Base-by-base conservation (phyloP, 2,113 vertebrate genomes). In the Paramormyrops kingsleyae region DNA sequence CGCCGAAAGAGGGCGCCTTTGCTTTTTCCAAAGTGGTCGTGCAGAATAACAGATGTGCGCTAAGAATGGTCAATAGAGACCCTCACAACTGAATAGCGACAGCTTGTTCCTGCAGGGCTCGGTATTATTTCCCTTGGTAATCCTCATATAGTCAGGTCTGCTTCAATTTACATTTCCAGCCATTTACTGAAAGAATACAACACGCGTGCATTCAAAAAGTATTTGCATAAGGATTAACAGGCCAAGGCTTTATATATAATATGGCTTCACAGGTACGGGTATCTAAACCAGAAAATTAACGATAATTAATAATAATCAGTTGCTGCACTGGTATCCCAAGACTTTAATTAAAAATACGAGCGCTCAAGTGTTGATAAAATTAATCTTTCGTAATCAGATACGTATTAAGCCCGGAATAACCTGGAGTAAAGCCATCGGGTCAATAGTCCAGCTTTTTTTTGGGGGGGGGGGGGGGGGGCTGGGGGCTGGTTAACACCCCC, bases 1-100 rank as follows among this genome's bases (percentile, higher is more conserved):
- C 31, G 31, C 94, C 96, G 93, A 95, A 91, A 96, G 96, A 96
- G 95, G 95, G 94, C 92, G 94, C 94, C 93, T 92, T 93, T 90
- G 94, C 91, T 94, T 89, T 95, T 92, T 91, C 87, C 90, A 89
- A 93, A 87, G 92, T 62, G 12, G 13, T 50, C 53, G 31, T 13
- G 19, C 35, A 9, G 39, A 59, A 47, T 80, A 56, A 83, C 74
- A 62, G 87, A 56, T 53, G 42, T 53, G 87, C 31, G n/a, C 24
- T 10, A 44, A 46, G 24, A 44, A 39, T 88, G 87, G 87, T 88
- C 87, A 88, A 59, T 42, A 88, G 87, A n/a, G 77, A 91, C 91
- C 92, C 93, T 17, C 89, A 87, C 92, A 88, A 91, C 87, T 49
- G 52, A 90, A 56, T 74, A 56, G 91, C 74, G 24, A 88, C 87